Evolutionary conservation across 2,888 invertebrate genomes (phyloP).

Genomic region (Acleris emargana): DNA sequence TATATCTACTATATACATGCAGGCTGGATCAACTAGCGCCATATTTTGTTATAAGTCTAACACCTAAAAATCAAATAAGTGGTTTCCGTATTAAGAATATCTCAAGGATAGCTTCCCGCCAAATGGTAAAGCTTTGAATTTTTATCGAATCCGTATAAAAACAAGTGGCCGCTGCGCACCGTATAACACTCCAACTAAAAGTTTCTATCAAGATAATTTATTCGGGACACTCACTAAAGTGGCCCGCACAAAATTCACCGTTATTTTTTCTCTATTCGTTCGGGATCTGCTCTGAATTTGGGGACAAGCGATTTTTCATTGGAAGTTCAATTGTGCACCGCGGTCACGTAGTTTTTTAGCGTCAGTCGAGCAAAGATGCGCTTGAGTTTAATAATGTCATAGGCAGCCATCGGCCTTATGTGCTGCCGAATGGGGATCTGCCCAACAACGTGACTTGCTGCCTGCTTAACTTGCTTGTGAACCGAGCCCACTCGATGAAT

Average conservation of each 20-base stretch:
- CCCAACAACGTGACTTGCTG: constrained; percentile 50
- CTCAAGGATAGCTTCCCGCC: constrained; percentile 15
- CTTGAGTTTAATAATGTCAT: constrained; percentile 78
- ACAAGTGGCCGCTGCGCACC: constrained; percentile 47
- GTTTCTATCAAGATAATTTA: constrained; percentile 79
- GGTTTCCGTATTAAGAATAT: neutral
- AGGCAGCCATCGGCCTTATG: constrained; percentile 52
- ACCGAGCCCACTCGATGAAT: constrained; percentile 28
- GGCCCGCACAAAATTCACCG: constrained; percentile 57
- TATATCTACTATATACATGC: too few relatives aligned
- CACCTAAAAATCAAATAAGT: neutral
- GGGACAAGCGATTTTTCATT: constrained; percentile 66
- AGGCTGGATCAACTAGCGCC: too few relatives aligned
- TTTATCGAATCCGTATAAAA: constrained; percentile 59
- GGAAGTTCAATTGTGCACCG: constrained; percentile 65
- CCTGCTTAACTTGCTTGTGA: constrained; percentile 28
- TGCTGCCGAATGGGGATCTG: constrained; percentile 42
- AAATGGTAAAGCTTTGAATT: constrained; percentile 49
- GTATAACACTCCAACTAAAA: constrained; percentile 68
- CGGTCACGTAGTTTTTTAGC: constrained; percentile 78
- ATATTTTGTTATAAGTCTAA: too few relatives aligned
- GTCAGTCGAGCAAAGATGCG: constrained; percentile 72
- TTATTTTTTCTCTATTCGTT: constrained; percentile 74
- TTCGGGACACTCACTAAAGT: constrained; percentile 69
- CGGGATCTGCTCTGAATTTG: constrained; percentile 64